Base-by-base conservation (phyloP, 2,888 invertebrate genomes). In the Zhuqinia jingwanae region DNA sequence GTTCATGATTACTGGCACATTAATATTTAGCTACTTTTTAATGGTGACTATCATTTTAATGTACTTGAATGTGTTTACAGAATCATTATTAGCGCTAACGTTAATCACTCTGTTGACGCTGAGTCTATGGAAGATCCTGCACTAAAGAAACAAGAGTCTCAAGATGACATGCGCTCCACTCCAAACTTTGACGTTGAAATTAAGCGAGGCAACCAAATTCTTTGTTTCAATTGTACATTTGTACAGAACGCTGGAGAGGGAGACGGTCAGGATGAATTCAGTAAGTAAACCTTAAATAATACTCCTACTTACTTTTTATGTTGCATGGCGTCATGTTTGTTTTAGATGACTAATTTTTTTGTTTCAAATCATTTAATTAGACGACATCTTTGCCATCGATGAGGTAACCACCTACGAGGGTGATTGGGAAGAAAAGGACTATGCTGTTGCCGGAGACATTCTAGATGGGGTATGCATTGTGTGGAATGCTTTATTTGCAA, bases 31-130 rank as follows among this genome's bases (percentile, higher is more conserved):
- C n/a, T n/a, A n/a, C n/a, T n/a, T n/a, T n/a, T n/a, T n/a, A n/a
- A n/a, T n/a, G n/a, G n/a, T n/a, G n/a, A n/a, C n/a, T n/a, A n/a
- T n/a, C n/a, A n/a, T n/a, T n/a, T n/a, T n/a, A n/a, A n/a, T n/a
- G n/a, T n/a, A n/a, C n/a, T 58, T 42, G 22, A n/a, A n/a, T n/a
- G 50, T 68, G 8, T 22, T 20, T 20, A 36, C 91, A 96, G 96
- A 89, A 94, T 97, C 88, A 94, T 94, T 76, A 94, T 99, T 63
- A 95, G 94, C 82, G 96, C 98, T 92, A 98, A 98, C 92, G 96
- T 99, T 0, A 99, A 99, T 92, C 97, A 98, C 93, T 96, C 98
- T 0, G 98, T 99, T 0, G 97, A 98, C 92, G 94, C 96, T 0
- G 97, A 97, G 13, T 75, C 22, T 20, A 13, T 53, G 22, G 78